A percentile compares a stretch with the other conserved stretches of the same genome.
phyloP scores from a whole-genome alignment of 2,888 invertebrate genomes.

The Hirtodrosophila confusa region DNA sequence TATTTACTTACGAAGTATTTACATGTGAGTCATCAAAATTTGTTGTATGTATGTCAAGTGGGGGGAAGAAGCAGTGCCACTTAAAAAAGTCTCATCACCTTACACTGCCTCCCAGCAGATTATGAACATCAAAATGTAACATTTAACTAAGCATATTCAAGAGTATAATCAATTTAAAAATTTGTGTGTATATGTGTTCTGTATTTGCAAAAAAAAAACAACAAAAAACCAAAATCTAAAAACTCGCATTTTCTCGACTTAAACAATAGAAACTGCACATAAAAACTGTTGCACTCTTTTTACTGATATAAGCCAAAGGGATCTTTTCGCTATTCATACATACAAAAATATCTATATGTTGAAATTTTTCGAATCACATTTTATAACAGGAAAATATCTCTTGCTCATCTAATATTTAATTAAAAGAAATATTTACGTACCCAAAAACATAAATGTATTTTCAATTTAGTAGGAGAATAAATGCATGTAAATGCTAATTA shows the following conservation, averaged over 20 bases:
- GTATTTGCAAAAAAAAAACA: slow-evolving; percentile 3
- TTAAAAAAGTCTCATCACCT: neutral
- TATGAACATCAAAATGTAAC: slow-evolving; percentile 9
- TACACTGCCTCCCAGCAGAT: neutral
- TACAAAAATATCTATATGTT: slow-evolving; percentile 8
- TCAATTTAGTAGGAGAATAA: slow-evolving; percentile 26
- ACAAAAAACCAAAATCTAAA: neutral
- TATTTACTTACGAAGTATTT: slow-evolving; percentile 2
- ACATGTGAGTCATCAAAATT: slow-evolving; percentile 13
- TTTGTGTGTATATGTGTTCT: slow-evolving; percentile 21
- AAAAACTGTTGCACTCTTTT: slow-evolving; percentile 10
- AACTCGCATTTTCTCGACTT: slow-evolving; percentile 6
- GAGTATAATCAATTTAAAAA: slow-evolving; percentile 25
- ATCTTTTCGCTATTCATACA: slow-evolving; percentile 6
- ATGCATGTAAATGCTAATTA: slow-evolving; percentile 15
- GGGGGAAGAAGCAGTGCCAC: neutral
- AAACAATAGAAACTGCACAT: slow-evolving; percentile 15
- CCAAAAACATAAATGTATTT: slow-evolving; percentile 23
- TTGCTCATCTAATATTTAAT: slow-evolving; percentile 32
- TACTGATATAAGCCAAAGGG: slow-evolving; percentile 19
- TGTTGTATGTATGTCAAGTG: slow-evolving; percentile 9
- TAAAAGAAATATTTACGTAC: slow-evolving; percentile 4
- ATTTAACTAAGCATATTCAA: slow-evolving; percentile 19
- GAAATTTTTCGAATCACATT: slow-evolving; percentile 15
- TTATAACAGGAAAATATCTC: slow-evolving; percentile 15